Evolutionary conservation across 2,113 vertebrate genomes (phyloP), one percentile per base, ranked within the genome.

Genomic region (Trachemys scripta): DNA sequence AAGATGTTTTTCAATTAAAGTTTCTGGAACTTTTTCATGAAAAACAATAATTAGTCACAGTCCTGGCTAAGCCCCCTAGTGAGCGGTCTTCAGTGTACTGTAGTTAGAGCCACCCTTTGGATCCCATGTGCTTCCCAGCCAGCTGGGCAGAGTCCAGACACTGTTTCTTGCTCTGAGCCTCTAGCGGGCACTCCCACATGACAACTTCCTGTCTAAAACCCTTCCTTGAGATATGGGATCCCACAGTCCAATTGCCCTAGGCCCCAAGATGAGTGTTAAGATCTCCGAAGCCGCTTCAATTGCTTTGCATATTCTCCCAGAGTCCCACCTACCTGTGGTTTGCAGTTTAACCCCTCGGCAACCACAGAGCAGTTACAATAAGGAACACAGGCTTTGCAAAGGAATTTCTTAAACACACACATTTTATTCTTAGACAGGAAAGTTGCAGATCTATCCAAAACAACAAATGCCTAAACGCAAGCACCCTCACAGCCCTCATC

Each of bases 31-130:
- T 96, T 93, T 6, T 3, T 12, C 92, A 80, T 57, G 45, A 14
- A 78, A 90, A 87, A 27, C 83, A 69, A 88, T 82, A 93, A 85
- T 96, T 92, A 90, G 84, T 88, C 89, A 86, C 59, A 84, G 31
- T 83, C 4, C 0, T 94, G 88, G 86, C 65, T 90, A 59, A 94
- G 86, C 79, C 35, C 12, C 25, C 94, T 92, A 79, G 56, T 9
- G 87, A 90, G 25, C 49, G 87, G 78, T 87, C 84, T 90, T 94
- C 85, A 92, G 3, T 90, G 75, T 95, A 84, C 82, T 87, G 45
- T 95, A 96, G 90, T 42, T 85, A 90, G 65, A 87, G 91, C 65
- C 53, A 95, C 76, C 7, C 82, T 45, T 83, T 96, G 17, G 82
- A 57, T 90, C 88, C 65, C 90, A 94, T 76, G 57, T 31, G 31